Conservation (phyloP, 2,888 invertebrate genomes). For the Desoria tigrina region DNA sequence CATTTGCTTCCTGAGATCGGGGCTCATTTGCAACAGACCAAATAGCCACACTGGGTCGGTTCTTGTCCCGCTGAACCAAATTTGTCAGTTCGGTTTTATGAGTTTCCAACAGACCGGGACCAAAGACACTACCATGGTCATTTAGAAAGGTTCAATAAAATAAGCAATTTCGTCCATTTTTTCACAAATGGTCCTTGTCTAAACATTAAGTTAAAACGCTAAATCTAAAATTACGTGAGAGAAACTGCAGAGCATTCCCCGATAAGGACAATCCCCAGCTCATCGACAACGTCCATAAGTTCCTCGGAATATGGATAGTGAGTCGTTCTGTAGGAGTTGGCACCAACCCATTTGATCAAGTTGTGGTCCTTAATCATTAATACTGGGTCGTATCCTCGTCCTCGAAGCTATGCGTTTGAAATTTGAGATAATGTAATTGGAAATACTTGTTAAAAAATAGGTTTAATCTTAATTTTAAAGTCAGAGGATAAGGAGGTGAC, state of each 20-base stretch:
- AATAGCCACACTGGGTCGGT: slow-evolving; percentile 90
- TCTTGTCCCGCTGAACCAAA: slow-evolving; percentile 85
- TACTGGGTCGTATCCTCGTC: slow-evolving; percentile 88
- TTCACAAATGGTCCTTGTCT: no score
- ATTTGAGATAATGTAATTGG: no score
- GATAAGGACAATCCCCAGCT: slow-evolving; percentile 88
- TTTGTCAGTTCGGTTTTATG: slow-evolving; percentile 85
- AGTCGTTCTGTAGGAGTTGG: slow-evolving; percentile 91
- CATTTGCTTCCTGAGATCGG: slow-evolving; percentile 66
- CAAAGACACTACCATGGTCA: slow-evolving; percentile 55
- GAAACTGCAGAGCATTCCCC: slow-evolving; percentile 94
- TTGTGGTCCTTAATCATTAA: slow-evolving; percentile 88
- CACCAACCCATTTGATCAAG: slow-evolving; percentile 90
- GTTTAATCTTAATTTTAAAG: no score
- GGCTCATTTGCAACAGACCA: slow-evolving; percentile 99
- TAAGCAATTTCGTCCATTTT: no score
- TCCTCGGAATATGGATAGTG: slow-evolving; percentile 98
- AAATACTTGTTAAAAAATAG: no score
- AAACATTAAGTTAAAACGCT: no score
- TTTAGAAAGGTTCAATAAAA: no score
- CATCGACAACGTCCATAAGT: slow-evolving; percentile 90
- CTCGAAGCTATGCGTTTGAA: slow-evolving; percentile 85
- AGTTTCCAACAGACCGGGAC: slow-evolving; percentile 69
- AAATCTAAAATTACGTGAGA: no score
- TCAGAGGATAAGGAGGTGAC: no score